Conservation (phyloP, 1,140 invertebrate genomes). For the Aphidius gifuensis region DNA sequence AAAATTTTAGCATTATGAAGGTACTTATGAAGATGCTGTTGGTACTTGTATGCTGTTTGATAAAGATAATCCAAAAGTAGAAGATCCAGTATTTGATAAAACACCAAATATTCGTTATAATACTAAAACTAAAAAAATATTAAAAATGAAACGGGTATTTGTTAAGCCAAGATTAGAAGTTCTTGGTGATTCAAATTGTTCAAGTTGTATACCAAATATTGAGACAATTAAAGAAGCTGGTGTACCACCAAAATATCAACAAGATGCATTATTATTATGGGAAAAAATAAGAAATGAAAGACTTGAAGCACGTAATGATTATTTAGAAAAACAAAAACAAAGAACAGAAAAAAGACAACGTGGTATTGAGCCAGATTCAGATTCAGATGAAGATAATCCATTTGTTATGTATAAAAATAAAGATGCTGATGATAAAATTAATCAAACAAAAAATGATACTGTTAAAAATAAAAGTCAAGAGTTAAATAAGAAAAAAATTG, state of each 20-base stretch:
- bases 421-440: constrained; percentile 11
- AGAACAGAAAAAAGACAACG: constrained; percentile 36
- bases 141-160: constrained; percentile 57
- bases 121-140: constrained; percentile 54
- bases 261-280: constrained; percentile 42
- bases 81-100: constrained; percentile 54
- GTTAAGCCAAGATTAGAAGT: constrained; percentile 43
- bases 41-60: constrained; percentile 58
- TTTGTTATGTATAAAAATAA: constrained; percentile 34
- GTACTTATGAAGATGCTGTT: constrained; percentile 54
- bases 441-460: constrained; percentile 3
- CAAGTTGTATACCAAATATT: constrained; percentile 37
- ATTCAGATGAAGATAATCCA: constrained; percentile 42
- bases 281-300: constrained; percentile 32
- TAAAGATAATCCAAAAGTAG: constrained; percentile 41
- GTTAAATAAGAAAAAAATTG: neutral
- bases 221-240: constrained; percentile 39
- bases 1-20: constrained; percentile 47
- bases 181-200: constrained; percentile 38
- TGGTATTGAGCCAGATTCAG: constrained; percentile 40
- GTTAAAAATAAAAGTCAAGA: constrained; percentile 9
- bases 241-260: constrained; percentile 41
- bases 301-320: constrained; percentile 35
- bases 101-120: constrained; percentile 49
- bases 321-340: constrained; percentile 42